Base-by-base conservation (phyloP, 2,797 vertebrate species). In the Harpagifer antarcticus region DNA sequence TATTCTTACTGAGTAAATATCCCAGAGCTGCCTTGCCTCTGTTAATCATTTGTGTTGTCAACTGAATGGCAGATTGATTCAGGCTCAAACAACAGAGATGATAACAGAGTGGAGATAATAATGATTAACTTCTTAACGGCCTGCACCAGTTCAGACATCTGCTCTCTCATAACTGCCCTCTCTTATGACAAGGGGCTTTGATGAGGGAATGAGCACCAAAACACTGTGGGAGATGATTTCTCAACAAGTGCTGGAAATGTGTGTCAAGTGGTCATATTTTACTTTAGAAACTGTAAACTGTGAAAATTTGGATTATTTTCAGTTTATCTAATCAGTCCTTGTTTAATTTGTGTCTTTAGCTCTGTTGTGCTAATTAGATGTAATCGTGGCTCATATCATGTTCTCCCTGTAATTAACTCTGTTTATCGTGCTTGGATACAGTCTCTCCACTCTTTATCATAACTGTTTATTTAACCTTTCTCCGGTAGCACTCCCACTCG, bases 111-210 rank as follows among this genome's bases (percentile, higher is more conserved):
- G 0, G 5, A 63, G 43, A 53, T 9, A 53, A 16, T 19, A 80
- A 88, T 86, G 72, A 88, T 85, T 87, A 86, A 88, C 82, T 71
- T 79, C 57, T 52, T 63, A 70, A 84, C 16, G 3, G 56, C 48
- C 27, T 17, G 64, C 31, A 23, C 23, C 43, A 60, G 20, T 56
- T 53, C 62, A 63, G 50, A 60, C 67, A 54, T 60, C 62, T 61
- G 62, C 49, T 57, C 59, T n/a, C 69, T 69, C 53, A 47, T 45
- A 75, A 68, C 47, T 52, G 61, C 16, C 20, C 64, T 72, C 76
- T 78, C 49, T 48, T 53, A 44, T 53, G 67, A 72, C 1, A 1
- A 75, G 55, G 43, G 57, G 47, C 64, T 71, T 27, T 45, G 37
- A 79, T 68, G 53, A 85, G 68, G 16, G 58, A 73, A 84, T 17